Percentiles rank a stretch among this genome's conserved stretches.
Conservation (phyloP, 2,888 invertebrate genomes). For the Drosophila fungiperda region DNA sequence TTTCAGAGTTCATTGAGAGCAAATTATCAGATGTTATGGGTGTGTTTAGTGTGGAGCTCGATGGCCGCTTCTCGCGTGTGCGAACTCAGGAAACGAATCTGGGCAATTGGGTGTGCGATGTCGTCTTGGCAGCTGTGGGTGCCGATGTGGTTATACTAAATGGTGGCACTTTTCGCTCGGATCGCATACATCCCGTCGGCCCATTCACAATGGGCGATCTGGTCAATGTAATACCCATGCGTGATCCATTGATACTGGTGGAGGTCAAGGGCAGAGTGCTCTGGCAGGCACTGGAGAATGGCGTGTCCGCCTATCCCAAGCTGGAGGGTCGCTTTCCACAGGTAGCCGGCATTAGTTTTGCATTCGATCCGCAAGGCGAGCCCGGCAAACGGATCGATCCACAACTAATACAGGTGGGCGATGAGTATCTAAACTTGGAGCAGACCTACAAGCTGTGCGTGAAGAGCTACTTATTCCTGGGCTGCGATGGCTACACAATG, state of each 20-base stretch:
- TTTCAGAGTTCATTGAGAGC: slow-evolving; percentile 90
- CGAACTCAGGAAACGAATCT: slow-evolving; percentile 95
- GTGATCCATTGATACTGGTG: slow-evolving; percentile 92
- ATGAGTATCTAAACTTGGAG: slow-evolving; percentile 90
- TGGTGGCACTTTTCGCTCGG: slow-evolving; percentile 87
- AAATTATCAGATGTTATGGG: slow-evolving; percentile 94
- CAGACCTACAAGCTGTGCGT: slow-evolving; percentile 92
- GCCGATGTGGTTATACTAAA: slow-evolving; percentile 94
- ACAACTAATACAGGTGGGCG: slow-evolving; percentile 92
- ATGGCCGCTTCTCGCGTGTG: slow-evolving; percentile 93
- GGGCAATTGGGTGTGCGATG: slow-evolving; percentile 93
- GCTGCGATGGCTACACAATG: slow-evolving; percentile 94
- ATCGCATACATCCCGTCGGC: slow-evolving; percentile 90
- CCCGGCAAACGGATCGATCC: slow-evolving; percentile 90
- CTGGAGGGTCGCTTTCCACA: slow-evolving; percentile 96
- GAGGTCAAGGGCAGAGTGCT: slow-evolving; percentile 90
- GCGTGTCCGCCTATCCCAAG: slow-evolving; percentile 93
- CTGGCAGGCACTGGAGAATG: slow-evolving; percentile 91
- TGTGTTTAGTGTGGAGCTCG: slow-evolving; percentile 93
- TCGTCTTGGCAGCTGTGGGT: slow-evolving; percentile 93
- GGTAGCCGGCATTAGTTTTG: slow-evolving; percentile 91
- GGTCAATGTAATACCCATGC: slow-evolving; percentile 93
- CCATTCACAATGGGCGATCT: slow-evolving; percentile 94
- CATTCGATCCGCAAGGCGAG: slow-evolving; percentile 90
- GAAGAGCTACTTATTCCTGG: slow-evolving; percentile 92